Percentiles rank a stretch among this genome's conserved stretches.
phyloP scores from a whole-genome alignment of 2,113 vertebrate genomes.

The Hippocampus comes region DNA sequence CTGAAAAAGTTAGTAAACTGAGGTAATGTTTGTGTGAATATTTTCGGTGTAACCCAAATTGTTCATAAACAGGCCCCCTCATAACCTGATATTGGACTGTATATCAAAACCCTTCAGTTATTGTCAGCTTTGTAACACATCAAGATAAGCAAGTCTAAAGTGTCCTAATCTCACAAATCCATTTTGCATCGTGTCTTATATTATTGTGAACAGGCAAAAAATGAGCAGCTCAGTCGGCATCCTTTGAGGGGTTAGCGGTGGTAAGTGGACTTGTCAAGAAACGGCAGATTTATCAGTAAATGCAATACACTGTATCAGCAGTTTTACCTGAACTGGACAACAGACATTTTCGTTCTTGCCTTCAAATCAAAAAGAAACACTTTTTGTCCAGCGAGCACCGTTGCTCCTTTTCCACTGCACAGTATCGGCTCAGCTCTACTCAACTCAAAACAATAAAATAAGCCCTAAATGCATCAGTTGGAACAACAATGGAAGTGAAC shows the following conservation, averaged over 20 bases:
- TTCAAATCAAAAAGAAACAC: not conserved
- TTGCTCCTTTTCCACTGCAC: not conserved
- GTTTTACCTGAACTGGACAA: not conserved
- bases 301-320: not conserved
- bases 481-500: not conserved
- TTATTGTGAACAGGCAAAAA: not conserved
- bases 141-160: not conserved
- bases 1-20: too few species aligned
- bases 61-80: too few species aligned
- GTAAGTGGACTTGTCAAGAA: not conserved
- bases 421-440: not conserved
- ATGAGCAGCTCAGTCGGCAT: not conserved
- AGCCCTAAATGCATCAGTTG: not conserved
- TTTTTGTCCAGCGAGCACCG: not conserved
- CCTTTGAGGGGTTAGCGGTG: not conserved
- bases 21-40: too few species aligned
- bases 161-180: not conserved
- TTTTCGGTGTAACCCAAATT: too few species aligned
- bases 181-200: not conserved
- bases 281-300: not conserved
- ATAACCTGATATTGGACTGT: too few species aligned
- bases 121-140: constrained; percentile 13
- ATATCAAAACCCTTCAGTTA: constrained; percentile 21
- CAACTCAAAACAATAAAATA: not conserved
- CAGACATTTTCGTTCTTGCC: not conserved